These are phyloP conservation scores for Melanotus villosus DNA, from an alignment of 2,888 invertebrate genomes.

Conservation along the genomic window DNA sequence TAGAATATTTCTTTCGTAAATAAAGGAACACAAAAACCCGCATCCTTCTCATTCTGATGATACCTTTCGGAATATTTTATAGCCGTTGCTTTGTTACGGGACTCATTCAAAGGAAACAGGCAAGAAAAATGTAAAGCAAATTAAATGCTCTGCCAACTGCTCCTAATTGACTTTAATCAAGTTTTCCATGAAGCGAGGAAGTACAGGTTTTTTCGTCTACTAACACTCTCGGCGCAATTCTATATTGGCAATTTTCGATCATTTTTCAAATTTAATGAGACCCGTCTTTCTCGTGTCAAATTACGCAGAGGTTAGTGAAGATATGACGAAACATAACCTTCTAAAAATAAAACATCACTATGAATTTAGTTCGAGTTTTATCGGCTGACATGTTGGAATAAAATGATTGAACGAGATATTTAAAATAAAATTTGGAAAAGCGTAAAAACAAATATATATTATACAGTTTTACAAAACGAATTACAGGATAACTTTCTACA, in stretches of 20 bases:
- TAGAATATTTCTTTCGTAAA: too few relatives aligned
- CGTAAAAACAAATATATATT: too few relatives aligned
- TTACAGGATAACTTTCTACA: too few relatives aligned
- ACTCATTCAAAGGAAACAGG: neutral
- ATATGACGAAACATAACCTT: neutral
- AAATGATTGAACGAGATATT: too few relatives aligned
- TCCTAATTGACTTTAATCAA: conserved; percentile 7
- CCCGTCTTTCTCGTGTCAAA: neutral
- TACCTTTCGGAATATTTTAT: too few relatives aligned
- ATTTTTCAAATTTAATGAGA: conserved; percentile 25
- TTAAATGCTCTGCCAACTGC: neutral
- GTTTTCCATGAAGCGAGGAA: neutral
- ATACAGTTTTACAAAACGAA: too few relatives aligned
- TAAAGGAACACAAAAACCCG: neutral
- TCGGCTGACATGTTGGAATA: too few relatives aligned
- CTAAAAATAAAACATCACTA: conserved; percentile 3
- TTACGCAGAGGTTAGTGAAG: conserved; percentile 4
- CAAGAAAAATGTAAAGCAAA: neutral
- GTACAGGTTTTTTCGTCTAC: neutral
- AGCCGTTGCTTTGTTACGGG: too few relatives aligned
- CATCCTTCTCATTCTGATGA: too few relatives aligned
- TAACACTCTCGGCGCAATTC: neutral
- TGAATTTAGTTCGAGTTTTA: too few relatives aligned
- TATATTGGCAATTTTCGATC: conserved; percentile 15
- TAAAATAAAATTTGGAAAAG: too few relatives aligned